Conservation (phyloP, 2,888 invertebrate species). For the Eudemis profundana region DNA sequence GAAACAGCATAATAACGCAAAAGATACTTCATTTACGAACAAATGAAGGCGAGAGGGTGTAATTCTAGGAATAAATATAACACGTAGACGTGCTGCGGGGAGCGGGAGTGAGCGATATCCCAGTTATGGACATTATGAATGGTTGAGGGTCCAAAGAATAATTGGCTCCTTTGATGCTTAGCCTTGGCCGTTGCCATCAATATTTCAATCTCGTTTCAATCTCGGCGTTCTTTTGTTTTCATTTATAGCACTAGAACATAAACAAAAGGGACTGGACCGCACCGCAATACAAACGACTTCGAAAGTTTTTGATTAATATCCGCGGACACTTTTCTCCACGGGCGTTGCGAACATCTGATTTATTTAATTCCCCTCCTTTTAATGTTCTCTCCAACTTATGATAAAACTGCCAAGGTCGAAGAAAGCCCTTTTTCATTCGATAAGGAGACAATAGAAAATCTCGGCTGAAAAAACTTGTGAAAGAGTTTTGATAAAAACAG, state of each 20-base stretch:
- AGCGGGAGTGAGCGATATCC: conserved; percentile 31
- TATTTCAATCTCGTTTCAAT: conserved; percentile 51
- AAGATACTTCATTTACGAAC: conserved; percentile 10
- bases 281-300: conserved; percentile 7
- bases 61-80: conserved; percentile 25
- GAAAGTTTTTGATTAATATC: conserved; percentile 25
- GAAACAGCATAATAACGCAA: not conserved
- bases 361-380: conserved; percentile 17
- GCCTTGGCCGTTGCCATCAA: conserved; percentile 52
- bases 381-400: conserved; percentile 7
- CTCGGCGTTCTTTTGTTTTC: conserved; percentile 53
- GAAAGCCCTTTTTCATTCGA: conserved; percentile 33
- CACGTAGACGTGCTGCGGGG: conserved; percentile 18
- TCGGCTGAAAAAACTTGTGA: conserved; percentile 19
- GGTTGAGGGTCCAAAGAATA: conserved; percentile 58
- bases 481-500: conserved; percentile 38
- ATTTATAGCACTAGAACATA: conserved; percentile 49
- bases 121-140: conserved; percentile 50
- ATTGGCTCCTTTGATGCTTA: conserved; percentile 50
- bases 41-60: conserved; percentile 22
- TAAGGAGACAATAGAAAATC: conserved; percentile 37
- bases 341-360: not conserved
- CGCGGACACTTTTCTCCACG: not conserved
- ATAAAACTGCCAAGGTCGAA: conserved; percentile 11
- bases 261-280: conserved; percentile 43